Conservation (phyloP, 2,888 invertebrate species). For the Dione vanillae region DNA sequence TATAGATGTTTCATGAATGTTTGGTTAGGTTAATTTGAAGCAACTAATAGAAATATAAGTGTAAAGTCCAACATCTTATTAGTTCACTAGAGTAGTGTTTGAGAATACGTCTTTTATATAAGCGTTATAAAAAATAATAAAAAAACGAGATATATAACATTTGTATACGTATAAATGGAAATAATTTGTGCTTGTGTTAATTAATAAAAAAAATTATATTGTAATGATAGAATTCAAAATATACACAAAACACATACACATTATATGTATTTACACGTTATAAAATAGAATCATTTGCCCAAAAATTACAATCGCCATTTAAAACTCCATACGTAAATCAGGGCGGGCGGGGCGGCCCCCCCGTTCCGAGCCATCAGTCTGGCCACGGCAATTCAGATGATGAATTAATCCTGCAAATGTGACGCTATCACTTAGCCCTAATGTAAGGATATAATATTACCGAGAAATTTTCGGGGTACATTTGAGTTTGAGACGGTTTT, state of each 20-base stretch:
- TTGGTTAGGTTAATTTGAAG: background rate
- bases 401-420: conserved; percentile 85
- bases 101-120: too few species aligned
- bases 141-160: too few species aligned
- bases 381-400: conserved; percentile 85
- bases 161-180: too few species aligned
- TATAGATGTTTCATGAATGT: background rate
- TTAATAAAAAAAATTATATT: background rate
- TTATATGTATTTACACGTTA: background rate
- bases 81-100: too few species aligned
- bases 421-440: conserved; percentile 85
- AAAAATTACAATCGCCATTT: conserved; percentile 50
- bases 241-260: background rate
- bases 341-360: conserved; percentile 54
- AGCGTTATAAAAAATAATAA: too few species aligned
- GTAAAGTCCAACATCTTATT: too few species aligned
- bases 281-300: conserved; percentile 24
- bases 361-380: conserved; percentile 81
- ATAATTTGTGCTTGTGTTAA: too few species aligned
- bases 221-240: background rate
- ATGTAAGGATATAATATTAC: conserved; percentile 84
- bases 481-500: conserved; percentile 28
- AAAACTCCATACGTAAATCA: conserved; percentile 71
- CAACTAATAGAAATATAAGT: too few species aligned
- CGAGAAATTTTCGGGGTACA: conserved; percentile 65